Percentiles rank a stretch among this genome's conserved stretches.
Evolutionary conservation across 2,888 invertebrate genomes (phyloP).

Genomic region (Drosophila mettleri): DNA sequence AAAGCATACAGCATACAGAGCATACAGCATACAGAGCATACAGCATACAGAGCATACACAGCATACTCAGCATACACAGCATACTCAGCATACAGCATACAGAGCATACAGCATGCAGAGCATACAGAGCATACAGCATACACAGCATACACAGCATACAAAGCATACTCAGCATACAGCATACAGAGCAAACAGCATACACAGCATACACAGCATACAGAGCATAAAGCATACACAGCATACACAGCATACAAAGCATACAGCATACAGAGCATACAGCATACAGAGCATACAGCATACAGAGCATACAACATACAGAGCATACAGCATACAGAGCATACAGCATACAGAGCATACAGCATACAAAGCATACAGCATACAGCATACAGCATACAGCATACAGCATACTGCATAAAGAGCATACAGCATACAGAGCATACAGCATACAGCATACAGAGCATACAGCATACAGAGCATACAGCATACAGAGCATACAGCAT

Average conservation of each 20-base stretch:
- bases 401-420: not conserved
- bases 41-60: not conserved
- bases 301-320: constrained; percentile 1
- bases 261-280: constrained; percentile 1
- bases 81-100: not conserved
- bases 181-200: constrained; percentile 1
- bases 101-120: constrained; percentile 1
- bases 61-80: too few relatives aligned
- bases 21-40: not conserved
- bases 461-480: not conserved
- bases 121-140: not conserved
- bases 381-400: too few relatives aligned
- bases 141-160: constrained; percentile 1
- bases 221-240: too few relatives aligned
- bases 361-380: not conserved
- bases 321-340: not conserved
- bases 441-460: not conserved
- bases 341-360: constrained; percentile 1
- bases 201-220: not conserved
- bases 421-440: constrained; percentile 1
- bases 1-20: not conserved
- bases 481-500: not conserved
- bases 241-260: not conserved
- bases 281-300: not conserved
- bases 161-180: not conserved